Percentiles rank a stretch among this genome's conserved stretches.
phyloP scores from a whole-genome alignment of 2,797 vertebrate genomes.

The Eupleurogrammus muticus region DNA sequence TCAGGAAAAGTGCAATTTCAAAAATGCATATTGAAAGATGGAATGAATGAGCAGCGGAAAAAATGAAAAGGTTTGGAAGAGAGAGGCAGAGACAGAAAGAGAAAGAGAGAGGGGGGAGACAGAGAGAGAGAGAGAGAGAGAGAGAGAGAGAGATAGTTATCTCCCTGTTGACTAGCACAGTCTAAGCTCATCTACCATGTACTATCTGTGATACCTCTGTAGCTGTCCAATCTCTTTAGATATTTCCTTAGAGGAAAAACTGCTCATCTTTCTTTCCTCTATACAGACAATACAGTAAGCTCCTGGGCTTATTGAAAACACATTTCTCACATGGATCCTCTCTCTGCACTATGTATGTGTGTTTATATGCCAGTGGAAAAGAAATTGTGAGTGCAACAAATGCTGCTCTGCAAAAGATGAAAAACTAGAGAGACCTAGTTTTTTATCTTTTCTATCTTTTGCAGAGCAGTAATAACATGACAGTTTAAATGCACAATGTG shows the following conservation, averaged over 20 bases:
- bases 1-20: conserved; percentile 31
- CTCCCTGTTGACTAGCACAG: conserved; percentile 71
- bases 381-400: not conserved
- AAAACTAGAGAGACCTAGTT: not conserved
- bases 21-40: conserved; percentile 64
- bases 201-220: conserved; percentile 68
- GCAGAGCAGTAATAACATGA: conserved; percentile 4
- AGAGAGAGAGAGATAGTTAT: conserved; percentile 49
- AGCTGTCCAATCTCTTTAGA: conserved; percentile 65
- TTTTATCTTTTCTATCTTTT: too few species aligned
- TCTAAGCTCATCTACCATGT: conserved; percentile 79
- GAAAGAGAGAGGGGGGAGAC: conserved; percentile 9
- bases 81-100: conserved; percentile 4
- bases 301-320: conserved; percentile 60
- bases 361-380: conserved; percentile 13
- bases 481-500: not conserved
- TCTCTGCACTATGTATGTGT: conserved; percentile 19
- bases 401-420: not conserved
- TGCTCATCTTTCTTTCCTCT: conserved; percentile 67
- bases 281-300: conserved; percentile 49
- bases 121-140: conserved; percentile 6
- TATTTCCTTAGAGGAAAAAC: conserved; percentile 76
- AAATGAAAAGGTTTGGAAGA: conserved; percentile 20
- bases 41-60: conserved; percentile 48
- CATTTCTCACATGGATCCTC: conserved; percentile 49